These are phyloP conservation scores for Lasioglossum figueresi DNA, from an alignment of 2,888 invertebrate genomes.

Conservation along the genomic window DNA sequence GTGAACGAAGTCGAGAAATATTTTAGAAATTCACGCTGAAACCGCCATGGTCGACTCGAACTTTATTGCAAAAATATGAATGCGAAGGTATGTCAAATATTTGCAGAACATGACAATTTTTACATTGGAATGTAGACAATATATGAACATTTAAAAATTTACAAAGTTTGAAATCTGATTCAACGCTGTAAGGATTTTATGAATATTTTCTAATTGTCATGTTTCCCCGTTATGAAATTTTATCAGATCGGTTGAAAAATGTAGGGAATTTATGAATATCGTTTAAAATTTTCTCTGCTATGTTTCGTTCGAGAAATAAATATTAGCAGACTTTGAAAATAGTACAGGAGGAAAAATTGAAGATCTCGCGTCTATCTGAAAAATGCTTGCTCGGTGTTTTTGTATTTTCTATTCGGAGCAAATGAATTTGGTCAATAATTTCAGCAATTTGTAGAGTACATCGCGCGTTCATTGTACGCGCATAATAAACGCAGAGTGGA, in stretches of 20 bases:
- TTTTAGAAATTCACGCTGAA: not conserved
- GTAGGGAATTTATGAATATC: not conserved
- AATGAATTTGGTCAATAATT: constrained; percentile 11
- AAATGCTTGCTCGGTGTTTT: not conserved
- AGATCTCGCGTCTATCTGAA: not conserved
- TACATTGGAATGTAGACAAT: not conserved
- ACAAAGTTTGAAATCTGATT: not conserved
- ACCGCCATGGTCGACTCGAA: not conserved
- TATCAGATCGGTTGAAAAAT: not conserved
- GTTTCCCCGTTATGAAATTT: not conserved
- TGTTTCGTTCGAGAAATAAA: not conserved
- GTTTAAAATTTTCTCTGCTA: not conserved
- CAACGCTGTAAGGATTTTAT: not conserved
- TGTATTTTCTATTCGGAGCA: not conserved
- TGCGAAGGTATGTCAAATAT: not conserved
- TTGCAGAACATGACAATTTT: not conserved
- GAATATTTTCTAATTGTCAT: not conserved
- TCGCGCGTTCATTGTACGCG: too few species aligned
- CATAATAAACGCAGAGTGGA: constrained; percentile 1
- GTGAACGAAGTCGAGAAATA: not conserved
- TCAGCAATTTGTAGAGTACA: not conserved
- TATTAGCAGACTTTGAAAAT: not conserved
- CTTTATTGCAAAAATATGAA: not conserved
- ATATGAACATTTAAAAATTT: not conserved
- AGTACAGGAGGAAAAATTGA: not conserved